Evolutionary conservation across 2,888 invertebrate genomes (phyloP).

Genomic region (Silvanus unidentatus): DNA sequence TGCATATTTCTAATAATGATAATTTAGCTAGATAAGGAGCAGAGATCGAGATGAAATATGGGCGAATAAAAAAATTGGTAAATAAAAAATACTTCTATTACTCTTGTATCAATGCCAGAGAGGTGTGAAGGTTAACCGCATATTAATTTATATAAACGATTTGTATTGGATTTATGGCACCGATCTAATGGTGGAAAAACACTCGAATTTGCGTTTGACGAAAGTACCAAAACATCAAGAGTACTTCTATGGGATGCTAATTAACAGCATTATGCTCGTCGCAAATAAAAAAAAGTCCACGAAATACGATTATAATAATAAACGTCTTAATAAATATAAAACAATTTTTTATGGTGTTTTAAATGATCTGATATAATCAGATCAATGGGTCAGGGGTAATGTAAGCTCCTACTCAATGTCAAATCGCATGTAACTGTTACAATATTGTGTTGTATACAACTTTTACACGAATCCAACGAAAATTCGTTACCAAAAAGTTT

Average conservation of each 20-base stretch:
- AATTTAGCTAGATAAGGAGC: background rate
- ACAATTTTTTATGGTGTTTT: conserved; percentile 4
- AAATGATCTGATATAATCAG: conserved; percentile 19
- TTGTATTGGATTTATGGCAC: background rate
- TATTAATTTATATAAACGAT: background rate
- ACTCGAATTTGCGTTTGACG: too few species aligned
- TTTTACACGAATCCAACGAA: background rate
- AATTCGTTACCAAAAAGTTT: background rate
- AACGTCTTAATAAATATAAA: conserved; percentile 7
- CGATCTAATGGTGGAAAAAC: too few species aligned
- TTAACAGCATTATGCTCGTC: too few species aligned
- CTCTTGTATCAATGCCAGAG: background rate
- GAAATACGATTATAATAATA: conserved; percentile 6
- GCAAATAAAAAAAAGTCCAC: background rate
- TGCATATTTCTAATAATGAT: background rate
- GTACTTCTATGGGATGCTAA: too few species aligned
- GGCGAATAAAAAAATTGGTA: background rate
- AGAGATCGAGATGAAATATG: background rate
- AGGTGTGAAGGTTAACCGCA: conserved; percentile 1
- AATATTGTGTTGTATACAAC: background rate
- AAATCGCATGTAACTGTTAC: conserved; percentile 6
- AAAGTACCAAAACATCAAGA: too few species aligned
- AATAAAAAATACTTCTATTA: background rate
- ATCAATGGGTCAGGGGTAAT: conserved; percentile 29
- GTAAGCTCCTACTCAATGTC: conserved; percentile 21